A percentile compares a stretch with the other conserved stretches of the same genome.
Conservation (phyloP, 1,140 invertebrate genomes). For the Samia ricini region DNA sequence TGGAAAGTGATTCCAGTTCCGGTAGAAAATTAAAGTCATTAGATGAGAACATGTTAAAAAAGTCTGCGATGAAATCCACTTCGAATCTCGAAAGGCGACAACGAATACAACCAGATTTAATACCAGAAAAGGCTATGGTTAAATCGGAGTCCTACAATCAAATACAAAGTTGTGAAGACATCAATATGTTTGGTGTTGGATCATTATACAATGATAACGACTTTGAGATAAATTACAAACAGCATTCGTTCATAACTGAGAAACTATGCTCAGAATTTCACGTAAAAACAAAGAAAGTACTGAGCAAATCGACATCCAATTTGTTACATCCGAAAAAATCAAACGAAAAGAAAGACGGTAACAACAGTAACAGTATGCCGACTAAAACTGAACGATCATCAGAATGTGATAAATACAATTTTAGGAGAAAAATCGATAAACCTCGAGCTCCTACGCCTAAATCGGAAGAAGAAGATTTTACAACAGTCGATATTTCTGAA, state of each 20-base stretch:
- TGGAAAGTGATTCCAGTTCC: constrained; percentile 73
- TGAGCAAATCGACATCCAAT: constrained; percentile 80
- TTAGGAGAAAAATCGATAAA: constrained; percentile 70
- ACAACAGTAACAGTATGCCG: constrained; percentile 71
- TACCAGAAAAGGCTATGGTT: constrained; percentile 72
- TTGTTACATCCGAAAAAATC: constrained; percentile 75
- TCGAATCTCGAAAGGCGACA: constrained; percentile 71
- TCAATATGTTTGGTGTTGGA: constrained; percentile 73
- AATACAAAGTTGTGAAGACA: constrained; percentile 76
- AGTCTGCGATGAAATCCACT: constrained; percentile 68
- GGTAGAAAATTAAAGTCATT: constrained; percentile 71
- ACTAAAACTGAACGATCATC: constrained; percentile 62
- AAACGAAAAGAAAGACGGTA: constrained; percentile 64
- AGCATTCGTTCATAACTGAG: constrained; percentile 80
- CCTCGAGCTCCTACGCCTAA: constrained; percentile 67
- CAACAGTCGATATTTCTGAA: constrained; percentile 60
- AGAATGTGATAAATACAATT: constrained; percentile 63
- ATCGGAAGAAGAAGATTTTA: constrained; percentile 56
- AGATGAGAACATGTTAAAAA: constrained; percentile 73
- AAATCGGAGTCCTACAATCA: constrained; percentile 76
- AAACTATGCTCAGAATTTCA: constrained; percentile 81
- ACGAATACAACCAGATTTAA: constrained; percentile 74
- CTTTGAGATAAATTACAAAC: constrained; percentile 73
- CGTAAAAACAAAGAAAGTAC: constrained; percentile 79
- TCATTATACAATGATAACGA: constrained; percentile 71